Base-by-base conservation (phyloP, 2,797 vertebrate species). In the Naso thynnoides region DNA sequence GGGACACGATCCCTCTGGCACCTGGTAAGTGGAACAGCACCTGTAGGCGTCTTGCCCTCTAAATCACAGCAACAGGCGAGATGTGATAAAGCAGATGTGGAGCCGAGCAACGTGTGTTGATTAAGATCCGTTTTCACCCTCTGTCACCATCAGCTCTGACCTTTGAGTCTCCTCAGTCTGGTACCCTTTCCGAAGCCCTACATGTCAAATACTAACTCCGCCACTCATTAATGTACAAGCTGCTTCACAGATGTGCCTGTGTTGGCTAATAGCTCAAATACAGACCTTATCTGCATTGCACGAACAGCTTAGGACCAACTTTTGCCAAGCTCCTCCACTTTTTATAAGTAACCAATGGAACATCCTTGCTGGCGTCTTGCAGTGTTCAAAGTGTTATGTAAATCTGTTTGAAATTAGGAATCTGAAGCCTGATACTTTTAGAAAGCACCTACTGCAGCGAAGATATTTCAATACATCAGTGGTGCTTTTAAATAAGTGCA, bases 21-120 rank as follows among this genome's bases (percentile, higher is more conserved):
- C 57, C 38, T 47, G 54, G 16, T 68, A 70, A 81, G 74, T 71
- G 70, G 64, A 86, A 76, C 65, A 88, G 68, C 87, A 92, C 86
- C 75, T 90, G 85, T 67, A 39, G 42, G 45, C 15, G 10, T 62
- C 68, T 49, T 63, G 49, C 59, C 31, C 56, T 45, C 63, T 85
- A 84, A 90, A 89, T 88, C 84, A 81, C 71, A 79, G 61, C 61
- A 81, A 64, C 76, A 74, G 76, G 45, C 16, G 1, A 65, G 64
- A 88, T 81, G 72, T 67, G 69, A 83, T 75, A 76, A 81, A 86
- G 73, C 82, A 73, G 74, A 77, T 69, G 70, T 79, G 70, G 36
- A 78, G 69, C 47, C 11, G 38, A 65, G 59, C 15, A 7, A 57
- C 42, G 6, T 60, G 49, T 76, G 74, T 70, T 73, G 77, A 79